phyloP scores from a whole-genome alignment of 2,113 vertebrate species.

The Tragelaphus strepsiceros region DNA sequence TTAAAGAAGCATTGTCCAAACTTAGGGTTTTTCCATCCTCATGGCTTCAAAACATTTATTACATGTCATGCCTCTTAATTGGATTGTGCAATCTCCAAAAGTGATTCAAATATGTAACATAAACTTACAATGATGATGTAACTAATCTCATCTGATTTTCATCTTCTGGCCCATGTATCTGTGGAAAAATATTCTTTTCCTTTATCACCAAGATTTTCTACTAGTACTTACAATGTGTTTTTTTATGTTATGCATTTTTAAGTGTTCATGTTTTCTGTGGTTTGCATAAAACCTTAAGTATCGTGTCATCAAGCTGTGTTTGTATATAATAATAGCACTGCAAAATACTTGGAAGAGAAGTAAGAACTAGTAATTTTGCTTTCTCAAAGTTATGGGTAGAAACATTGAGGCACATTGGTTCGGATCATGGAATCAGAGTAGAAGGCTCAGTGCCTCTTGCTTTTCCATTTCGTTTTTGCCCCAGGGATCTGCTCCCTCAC shows the following conservation, averaged over 20 bases:
- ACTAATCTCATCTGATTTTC: background rate
- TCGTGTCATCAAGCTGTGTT: background rate
- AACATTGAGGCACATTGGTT: background rate
- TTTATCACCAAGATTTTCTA: background rate
- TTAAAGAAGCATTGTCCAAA: background rate
- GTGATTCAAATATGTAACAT: background rate
- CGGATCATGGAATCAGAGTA: background rate
- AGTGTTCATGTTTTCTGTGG: background rate
- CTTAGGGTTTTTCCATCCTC: background rate
- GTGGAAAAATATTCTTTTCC: background rate
- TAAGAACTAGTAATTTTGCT: background rate
- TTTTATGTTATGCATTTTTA: background rate
- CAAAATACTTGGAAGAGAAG: background rate
- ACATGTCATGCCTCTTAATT: background rate
- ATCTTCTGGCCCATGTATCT: background rate
- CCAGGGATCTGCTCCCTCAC: background rate
- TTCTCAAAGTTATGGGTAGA: background rate
- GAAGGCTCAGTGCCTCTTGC: background rate
- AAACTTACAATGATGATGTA: background rate
- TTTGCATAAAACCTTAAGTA: background rate
- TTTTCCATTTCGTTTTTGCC: constrained; percentile 12
- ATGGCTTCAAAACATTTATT: background rate
- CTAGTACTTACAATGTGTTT: background rate
- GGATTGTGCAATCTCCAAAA: background rate
- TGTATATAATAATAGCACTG: background rate